Conservation (phyloP, 2,797 vertebrate species). For the Diplodus sargus region DNA sequence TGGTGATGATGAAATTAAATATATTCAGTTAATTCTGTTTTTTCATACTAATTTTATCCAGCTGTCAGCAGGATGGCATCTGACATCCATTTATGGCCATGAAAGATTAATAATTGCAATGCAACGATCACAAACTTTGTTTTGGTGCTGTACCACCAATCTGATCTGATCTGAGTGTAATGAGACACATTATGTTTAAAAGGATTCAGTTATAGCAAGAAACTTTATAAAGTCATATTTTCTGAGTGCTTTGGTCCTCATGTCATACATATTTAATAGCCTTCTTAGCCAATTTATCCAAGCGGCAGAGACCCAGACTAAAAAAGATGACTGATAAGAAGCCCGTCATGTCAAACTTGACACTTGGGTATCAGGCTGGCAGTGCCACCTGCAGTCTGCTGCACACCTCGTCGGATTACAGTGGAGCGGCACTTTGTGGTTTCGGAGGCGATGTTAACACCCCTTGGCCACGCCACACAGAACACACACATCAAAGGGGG, state of each 20-base stretch:
- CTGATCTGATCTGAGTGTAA: neutral
- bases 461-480: conserved; percentile 37
- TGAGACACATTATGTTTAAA: neutral
- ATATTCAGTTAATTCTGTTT: no score
- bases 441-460: conserved; percentile 61
- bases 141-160: no score
- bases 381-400: neutral
- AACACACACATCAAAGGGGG: conserved; percentile 62
- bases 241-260: neutral
- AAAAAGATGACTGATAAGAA: neutral
- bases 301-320: neutral
- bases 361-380: neutral
- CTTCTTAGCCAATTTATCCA: neutral
- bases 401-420: conserved; percentile 19
- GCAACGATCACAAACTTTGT: no score
- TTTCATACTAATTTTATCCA: no score
- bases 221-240: neutral
- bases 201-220: neutral
- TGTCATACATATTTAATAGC: neutral
- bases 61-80: no score
- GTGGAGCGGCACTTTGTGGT: conserved; percentile 51
- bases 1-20: no score
- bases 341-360: neutral
- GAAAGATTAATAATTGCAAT: no score
- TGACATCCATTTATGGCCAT: no score